These are phyloP conservation scores for Elysia crispata DNA, from an alignment of 2,888 invertebrate genomes.

Conservation along the genomic window DNA sequence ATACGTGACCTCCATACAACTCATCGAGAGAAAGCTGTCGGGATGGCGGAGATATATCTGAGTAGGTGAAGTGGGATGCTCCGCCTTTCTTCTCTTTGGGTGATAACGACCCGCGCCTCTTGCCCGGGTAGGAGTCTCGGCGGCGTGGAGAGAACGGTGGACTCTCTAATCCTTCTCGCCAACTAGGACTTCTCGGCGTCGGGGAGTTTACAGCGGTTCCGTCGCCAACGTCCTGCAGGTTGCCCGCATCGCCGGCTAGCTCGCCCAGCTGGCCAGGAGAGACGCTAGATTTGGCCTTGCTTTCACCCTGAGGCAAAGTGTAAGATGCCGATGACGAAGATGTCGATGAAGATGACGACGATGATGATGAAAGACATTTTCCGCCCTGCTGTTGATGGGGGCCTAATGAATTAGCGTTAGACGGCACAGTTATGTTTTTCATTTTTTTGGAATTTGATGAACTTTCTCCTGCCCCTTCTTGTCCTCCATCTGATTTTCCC, in stretches of 20 bases:
- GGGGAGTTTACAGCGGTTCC: constrained; percentile 61
- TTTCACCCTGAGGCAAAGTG: no score
- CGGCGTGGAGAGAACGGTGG: constrained; percentile 72
- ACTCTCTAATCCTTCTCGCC: constrained; percentile 72
- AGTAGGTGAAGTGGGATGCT: constrained; percentile 61
- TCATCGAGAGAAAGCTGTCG: constrained; percentile 66
- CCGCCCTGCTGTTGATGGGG: no score
- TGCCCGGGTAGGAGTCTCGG: constrained; percentile 72
- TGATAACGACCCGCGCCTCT: constrained; percentile 68
- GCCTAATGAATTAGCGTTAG: no score
- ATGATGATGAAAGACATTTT: no score
- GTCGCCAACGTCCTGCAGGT: background rate
- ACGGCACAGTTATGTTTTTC: no score
- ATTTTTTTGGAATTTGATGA: background rate
- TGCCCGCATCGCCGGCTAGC: no score
- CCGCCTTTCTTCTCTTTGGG: constrained; percentile 68
- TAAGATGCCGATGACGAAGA: no score
- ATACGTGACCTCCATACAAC: constrained; percentile 48
- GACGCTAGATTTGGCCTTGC: no score
- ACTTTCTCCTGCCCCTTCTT: constrained; percentile 47
- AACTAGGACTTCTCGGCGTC: constrained; percentile 74
- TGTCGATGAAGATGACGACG: no score
- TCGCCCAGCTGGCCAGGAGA: no score
- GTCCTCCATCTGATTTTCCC: constrained; percentile 10
- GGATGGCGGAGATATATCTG: constrained; percentile 69